A percentile compares a stretch with the other conserved stretches of the same genome.
These are phyloP conservation scores for Drosophila antonietae DNA, from an alignment of 2,888 invertebrate genomes.

Conservation along the genomic window DNA sequence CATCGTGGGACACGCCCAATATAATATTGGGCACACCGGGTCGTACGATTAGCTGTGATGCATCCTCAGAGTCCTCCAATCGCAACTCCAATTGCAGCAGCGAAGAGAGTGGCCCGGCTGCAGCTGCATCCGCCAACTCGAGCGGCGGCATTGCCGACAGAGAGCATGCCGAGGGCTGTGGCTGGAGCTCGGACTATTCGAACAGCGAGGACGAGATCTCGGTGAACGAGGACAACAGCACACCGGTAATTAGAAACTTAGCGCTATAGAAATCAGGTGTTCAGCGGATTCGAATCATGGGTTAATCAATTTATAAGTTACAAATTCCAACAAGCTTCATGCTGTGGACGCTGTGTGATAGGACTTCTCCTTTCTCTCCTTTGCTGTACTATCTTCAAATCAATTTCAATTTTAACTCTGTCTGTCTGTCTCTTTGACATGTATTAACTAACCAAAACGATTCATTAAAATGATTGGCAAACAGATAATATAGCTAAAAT, in stretches of 20 bases:
- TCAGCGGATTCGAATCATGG: background rate
- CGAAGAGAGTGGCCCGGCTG: constrained; percentile 74
- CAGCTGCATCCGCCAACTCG: constrained; percentile 52
- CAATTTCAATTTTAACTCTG: background rate
- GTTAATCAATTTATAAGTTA: background rate
- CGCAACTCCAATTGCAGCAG: constrained; percentile 83
- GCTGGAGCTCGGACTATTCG: constrained; percentile 96
- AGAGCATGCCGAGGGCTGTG: constrained; percentile 88
- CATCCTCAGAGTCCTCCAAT: constrained; percentile 80
- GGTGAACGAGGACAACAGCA: constrained; percentile 87
- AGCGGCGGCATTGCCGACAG: constrained; percentile 75
- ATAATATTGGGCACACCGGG: constrained; percentile 80
- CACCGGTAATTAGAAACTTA: constrained; percentile 84
- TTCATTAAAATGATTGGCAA: background rate
- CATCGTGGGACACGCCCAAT: constrained; percentile 89
- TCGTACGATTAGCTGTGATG: constrained; percentile 82
- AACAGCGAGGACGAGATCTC: constrained; percentile 95
- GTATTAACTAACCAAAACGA: background rate
- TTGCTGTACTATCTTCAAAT: background rate
- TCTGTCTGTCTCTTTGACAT: constrained; percentile 7
- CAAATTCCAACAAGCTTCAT: background rate
- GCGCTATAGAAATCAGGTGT: constrained; percentile 19
- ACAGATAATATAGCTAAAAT: background rate
- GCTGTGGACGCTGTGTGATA: too few species aligned
- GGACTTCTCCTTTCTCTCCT: background rate